A percentile compares a stretch with the other conserved stretches of the same genome.
Conservation (phyloP, 1,140 invertebrate genomes). For the Chelonus insularis region DNA sequence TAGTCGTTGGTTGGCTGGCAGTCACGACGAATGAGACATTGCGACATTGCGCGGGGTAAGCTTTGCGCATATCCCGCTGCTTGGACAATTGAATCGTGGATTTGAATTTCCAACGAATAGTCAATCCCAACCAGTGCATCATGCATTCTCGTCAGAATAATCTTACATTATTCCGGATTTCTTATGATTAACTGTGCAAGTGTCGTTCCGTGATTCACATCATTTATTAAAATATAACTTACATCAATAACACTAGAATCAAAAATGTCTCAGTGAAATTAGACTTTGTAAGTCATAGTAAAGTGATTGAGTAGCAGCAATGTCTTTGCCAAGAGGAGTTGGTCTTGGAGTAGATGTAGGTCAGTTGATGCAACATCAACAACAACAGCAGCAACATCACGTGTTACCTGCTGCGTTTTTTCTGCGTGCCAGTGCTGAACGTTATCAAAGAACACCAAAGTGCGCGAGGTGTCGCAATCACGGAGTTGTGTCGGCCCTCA, state of each 20-base stretch:
- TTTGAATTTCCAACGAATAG: too few species aligned
- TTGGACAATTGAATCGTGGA: too few species aligned
- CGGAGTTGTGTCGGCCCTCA: constrained; percentile 96
- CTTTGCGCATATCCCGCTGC: constrained; percentile 17
- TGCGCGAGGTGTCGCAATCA: constrained; percentile 98
- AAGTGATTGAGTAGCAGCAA: too few species aligned
- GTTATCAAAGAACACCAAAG: constrained; percentile 97
- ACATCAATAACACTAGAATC: too few species aligned
- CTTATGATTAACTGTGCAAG: too few species aligned
- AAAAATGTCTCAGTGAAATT: too few species aligned
- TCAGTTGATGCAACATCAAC: constrained; percentile 70
- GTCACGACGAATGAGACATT: constrained; percentile 28
- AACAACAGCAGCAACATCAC: constrained; percentile 72
- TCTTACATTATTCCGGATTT: too few species aligned
- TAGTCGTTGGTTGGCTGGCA: constrained; percentile 24
- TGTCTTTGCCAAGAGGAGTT: constrained; percentile 69
- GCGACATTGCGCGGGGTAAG: constrained; percentile 24
- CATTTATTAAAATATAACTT: too few species aligned
- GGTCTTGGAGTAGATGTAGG: constrained; percentile 77
- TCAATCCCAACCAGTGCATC: too few species aligned
- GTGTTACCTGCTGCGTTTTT: constrained; percentile 83
- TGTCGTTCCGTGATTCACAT: too few species aligned
- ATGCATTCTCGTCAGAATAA: too few species aligned
- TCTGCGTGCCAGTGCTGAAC: constrained; percentile 81
- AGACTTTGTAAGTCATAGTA: neutral